Evolutionary conservation across 2,113 vertebrate species (phyloP), one percentile per base, ranked within the genome.

Genomic region (Echinops telfairi): DNA sequence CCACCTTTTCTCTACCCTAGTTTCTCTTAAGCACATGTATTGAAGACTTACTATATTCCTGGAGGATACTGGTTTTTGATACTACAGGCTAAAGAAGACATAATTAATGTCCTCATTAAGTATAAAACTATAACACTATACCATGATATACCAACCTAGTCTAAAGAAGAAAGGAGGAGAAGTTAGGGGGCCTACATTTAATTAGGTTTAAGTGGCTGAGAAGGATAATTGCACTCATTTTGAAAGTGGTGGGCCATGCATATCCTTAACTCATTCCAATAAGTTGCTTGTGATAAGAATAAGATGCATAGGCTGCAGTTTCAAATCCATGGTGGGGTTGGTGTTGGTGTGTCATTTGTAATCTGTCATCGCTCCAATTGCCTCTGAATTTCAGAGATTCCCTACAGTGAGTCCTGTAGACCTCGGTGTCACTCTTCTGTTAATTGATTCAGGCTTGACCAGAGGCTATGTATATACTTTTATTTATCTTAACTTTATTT

Each of bases 311-410:
- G 43, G 8, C 66, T 70, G 25, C 36, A 71, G 8, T 84, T 66
- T 64, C 62, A 80, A 38, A 23, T 73, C 38, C 33, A 53, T 75
- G 6, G 6, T 68, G 17, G 1, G 6, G 16, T 23, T 1, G n/a
- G 43, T 20, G 20, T 38, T 2, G 71, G 2, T 8, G 62, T 91
- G 31, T 20, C 2, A 15, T n/a, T 27, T 80, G 2, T 64, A 88
- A 68, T 53, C 17, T 76, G 22, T 10, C 16, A 17, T 90, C 20
- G 84, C 60, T 84, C 11, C 40, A 38, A 31, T 73, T 90, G 43
- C 20, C 8, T 85, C 6, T 84, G 68, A 71, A 76, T 71, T 71
- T 93, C 70, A 87, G 66, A 79, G 57, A 66, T 85, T 87, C 86
- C 57, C 47, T 19, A 40, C 3, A 2, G 1, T 22, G 27, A 77